Percentiles rank a stretch among this genome's conserved stretches.
These are phyloP conservation scores for Ceratosolen solmsi DNA, from an alignment of 1,140 invertebrate genomes.

Conservation along the genomic window DNA sequence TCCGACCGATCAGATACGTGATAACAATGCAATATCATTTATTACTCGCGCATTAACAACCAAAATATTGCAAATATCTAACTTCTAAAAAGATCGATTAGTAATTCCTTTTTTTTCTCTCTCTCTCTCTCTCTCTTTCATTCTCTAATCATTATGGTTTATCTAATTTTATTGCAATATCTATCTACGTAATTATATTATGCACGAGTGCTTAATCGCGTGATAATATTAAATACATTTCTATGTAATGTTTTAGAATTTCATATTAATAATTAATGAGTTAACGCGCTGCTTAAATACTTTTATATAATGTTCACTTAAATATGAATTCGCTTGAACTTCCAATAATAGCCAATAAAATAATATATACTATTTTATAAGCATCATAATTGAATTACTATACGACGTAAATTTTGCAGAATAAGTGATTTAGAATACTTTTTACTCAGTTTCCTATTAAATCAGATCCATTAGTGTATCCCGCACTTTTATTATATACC, in stretches of 20 bases:
- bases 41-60: slow-evolving; percentile 5
- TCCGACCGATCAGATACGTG: slow-evolving; percentile 32
- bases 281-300: not conserved
- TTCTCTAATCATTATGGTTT: not conserved
- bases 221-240: not conserved
- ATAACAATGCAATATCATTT: slow-evolving; percentile 36
- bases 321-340: not conserved
- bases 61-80: slow-evolving; percentile 27
- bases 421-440: not conserved
- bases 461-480: not conserved
- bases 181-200: not conserved
- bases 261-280: not conserved
- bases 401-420: not conserved
- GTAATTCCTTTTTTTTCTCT: not conserved
- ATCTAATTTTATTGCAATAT: not conserved
- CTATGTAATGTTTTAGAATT: not conserved
- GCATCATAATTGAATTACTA: not conserved
- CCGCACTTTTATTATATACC: not conserved
- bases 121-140: no score
- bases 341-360: not conserved
- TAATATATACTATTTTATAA: not conserved
- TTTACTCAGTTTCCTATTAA: not conserved
- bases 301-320: not conserved
- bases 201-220: not conserved
- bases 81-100: not conserved